Base-by-base conservation (phyloP, 2,888 invertebrate genomes). In the Danaus chrysippus region DNA sequence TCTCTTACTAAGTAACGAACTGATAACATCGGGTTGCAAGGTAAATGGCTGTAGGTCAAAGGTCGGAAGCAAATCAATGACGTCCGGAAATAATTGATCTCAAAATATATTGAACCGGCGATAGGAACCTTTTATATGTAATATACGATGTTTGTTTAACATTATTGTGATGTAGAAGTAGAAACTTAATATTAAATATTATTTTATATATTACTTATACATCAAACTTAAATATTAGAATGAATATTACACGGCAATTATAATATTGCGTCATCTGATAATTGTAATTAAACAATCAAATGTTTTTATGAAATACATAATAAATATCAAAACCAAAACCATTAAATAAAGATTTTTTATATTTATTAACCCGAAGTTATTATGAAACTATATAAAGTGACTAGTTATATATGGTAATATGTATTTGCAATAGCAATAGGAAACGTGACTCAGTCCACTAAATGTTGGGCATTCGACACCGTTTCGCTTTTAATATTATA, bases 391-490 rank as follows among this genome's bases (percentile, higher is more conserved):
- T 49, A 49, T 49, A 49, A 17, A 49, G 49, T 10, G 17, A 49
- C 17, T 10, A 10, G 10, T 17, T 17, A 17, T 15, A 17, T 49
- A 17, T 10, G 49, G 49, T 9, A 8, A 17, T 11, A 49, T 17
- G 10, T 17, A 49, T 49, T 49, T 17, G 23, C 23, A 55, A 53
- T 58, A 49, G 59, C 71, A 76, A 75, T 76, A 71, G 73, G 73
- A 75, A 68, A 70, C 71, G 61, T 69, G 69, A 63, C 74, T 71
- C 66, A 66, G 66, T 75, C 70, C 63, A 71, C 74, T 67, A 68
- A 70, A 75, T 72, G 68, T 69, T 69, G 62, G 64, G 62, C 62
- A 68, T 68, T 74, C 64, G 68, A 67, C 65, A 72, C 68, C 65
- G 63, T 63, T 69, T 68, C 63, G 64, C 63, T 70, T 63, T 68